These are phyloP conservation scores for Sebastes vulpes DNA, from an alignment of 2,797 vertebrate species.

Conservation along the genomic window DNA sequence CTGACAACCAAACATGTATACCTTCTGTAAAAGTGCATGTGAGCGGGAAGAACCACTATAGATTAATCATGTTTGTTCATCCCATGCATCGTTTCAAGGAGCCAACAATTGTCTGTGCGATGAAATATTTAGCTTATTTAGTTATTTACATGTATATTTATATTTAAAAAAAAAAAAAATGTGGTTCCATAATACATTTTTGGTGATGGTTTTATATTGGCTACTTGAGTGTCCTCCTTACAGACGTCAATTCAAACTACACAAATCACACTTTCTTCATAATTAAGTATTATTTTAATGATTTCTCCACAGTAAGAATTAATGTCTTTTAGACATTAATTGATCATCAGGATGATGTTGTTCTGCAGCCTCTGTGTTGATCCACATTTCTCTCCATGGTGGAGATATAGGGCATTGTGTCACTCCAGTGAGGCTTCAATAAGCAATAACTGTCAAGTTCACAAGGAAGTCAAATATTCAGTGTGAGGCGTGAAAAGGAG, in stretches of 20 bases:
- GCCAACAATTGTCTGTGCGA: background rate
- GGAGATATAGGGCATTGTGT: slow-evolving; percentile 39
- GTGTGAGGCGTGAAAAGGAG: slow-evolving; percentile 71
- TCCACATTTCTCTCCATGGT: slow-evolving; percentile 22
- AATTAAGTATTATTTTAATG: background rate
- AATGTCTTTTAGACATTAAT: background rate
- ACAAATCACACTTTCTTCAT: background rate
- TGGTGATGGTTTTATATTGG: background rate
- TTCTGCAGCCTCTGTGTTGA: slow-evolving; percentile 14
- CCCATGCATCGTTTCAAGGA: background rate
- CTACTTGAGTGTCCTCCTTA: background rate
- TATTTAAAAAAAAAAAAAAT: background rate
- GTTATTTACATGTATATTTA: background rate
- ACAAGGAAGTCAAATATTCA: slow-evolving; percentile 74
- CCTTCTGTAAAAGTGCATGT: background rate
- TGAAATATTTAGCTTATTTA: background rate
- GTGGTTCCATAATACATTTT: background rate
- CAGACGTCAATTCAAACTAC: background rate
- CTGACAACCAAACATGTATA: slow-evolving; percentile 14
- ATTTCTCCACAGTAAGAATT: background rate
- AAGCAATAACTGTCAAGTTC: slow-evolving; percentile 72
- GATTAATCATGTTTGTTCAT: background rate
- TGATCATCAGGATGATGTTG: slow-evolving; percentile 6
- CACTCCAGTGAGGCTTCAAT: slow-evolving; percentile 26
- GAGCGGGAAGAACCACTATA: background rate